These are phyloP conservation scores for Hydractinia echinata DNA, from an alignment of 30 jellyfish, hydroid and myxozoan species.

Conservation along the genomic window DNA sequence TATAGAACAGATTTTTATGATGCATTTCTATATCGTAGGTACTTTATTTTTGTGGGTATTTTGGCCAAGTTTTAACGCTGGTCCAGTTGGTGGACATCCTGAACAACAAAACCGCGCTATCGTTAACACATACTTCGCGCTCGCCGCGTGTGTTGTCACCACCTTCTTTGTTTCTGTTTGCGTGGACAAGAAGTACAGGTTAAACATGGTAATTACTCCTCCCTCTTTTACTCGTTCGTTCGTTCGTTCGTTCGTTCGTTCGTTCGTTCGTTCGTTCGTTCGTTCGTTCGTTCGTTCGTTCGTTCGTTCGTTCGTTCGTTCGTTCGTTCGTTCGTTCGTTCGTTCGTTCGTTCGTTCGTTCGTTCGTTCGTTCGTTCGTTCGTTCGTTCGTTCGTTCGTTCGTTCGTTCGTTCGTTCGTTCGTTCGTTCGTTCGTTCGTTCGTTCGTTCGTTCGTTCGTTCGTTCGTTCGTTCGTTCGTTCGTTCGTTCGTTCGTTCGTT, in stretches of 20 bases:
- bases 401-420: not conserved
- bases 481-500: too few species aligned
- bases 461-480: too few species aligned
- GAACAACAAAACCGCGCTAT: constrained; percentile 76
- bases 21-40: constrained; percentile 28
- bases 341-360: too few species aligned
- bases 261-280: too few species aligned
- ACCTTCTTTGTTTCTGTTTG: constrained; percentile 64
- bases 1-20: too few species aligned
- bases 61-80: constrained; percentile 98
- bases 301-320: too few species aligned
- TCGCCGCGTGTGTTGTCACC: constrained; percentile 80
- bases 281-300: too few species aligned
- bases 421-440: not conserved
- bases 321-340: too few species aligned
- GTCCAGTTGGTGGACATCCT: constrained; percentile 53
- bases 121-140: constrained; percentile 74
- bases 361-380: not conserved
- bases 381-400: not conserved
- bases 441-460: not conserved
- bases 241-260: not conserved
- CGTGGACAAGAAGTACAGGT: constrained; percentile 46
- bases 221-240: not conserved
- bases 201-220: constrained; percentile 60
- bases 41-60: constrained; percentile 86